These are phyloP conservation scores for Lasioglossum baleicum DNA, from an alignment of 1,140 invertebrate species.

Conservation along the genomic window DNA sequence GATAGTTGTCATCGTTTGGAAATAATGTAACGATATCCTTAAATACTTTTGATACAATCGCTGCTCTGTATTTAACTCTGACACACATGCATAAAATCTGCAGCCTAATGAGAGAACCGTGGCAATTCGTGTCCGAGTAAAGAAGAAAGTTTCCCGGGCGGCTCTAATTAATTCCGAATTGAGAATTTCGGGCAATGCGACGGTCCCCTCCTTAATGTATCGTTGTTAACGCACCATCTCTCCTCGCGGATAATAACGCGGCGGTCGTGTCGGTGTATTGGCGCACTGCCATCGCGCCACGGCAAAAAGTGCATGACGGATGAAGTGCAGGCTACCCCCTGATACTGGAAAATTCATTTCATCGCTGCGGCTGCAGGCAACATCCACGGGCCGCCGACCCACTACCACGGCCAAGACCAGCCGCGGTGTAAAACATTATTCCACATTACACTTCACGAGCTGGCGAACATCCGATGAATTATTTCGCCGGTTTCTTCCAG, in stretches of 20 bases:
- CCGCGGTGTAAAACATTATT: constrained; percentile 62
- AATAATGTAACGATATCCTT: too few species aligned
- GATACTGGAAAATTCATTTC: constrained; percentile 60
- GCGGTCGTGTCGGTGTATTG: constrained; percentile 38
- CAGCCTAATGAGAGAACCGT: too few species aligned
- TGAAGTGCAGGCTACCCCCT: constrained; percentile 43
- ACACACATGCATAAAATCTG: too few species aligned
- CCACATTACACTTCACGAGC: constrained; percentile 57
- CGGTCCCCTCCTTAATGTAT: constrained; percentile 15
- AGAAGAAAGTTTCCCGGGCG: neutral
- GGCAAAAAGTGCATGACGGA: constrained; percentile 50
- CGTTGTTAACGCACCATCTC: constrained; percentile 34
- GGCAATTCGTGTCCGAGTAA: neutral
- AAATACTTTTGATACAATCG: too few species aligned
- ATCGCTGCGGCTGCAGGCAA: constrained; percentile 19
- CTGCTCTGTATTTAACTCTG: too few species aligned
- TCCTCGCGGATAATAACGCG: constrained; percentile 27
- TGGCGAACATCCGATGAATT: constrained; percentile 49
- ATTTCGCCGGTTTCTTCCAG: constrained; percentile 47
- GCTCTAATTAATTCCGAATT: neutral
- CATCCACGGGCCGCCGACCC: neutral
- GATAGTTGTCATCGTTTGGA: too few species aligned
- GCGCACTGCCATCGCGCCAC: constrained; percentile 29
- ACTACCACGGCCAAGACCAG: constrained; percentile 11
- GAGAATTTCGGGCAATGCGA: neutral